A percentile compares a stretch with the other conserved stretches of the same genome.
Conservation (phyloP, 1,140 invertebrate species). For the Nasonia longicornis region DNA sequence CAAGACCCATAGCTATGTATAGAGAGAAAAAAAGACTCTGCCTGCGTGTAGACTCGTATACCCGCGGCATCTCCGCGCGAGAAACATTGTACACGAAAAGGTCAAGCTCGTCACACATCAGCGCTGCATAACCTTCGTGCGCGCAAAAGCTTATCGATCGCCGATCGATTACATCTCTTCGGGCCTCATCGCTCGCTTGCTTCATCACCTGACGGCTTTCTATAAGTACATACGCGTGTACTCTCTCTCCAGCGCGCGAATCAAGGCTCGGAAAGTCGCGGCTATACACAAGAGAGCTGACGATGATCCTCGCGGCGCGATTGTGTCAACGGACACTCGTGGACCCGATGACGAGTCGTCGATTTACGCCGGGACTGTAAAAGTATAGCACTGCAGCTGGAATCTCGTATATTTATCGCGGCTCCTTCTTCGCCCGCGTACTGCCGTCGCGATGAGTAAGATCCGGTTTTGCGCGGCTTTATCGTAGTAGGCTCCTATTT, state of each 20-base stretch:
- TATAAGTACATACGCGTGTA: not conserved
- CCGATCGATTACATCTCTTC: slow-evolving; percentile 29
- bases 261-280: not conserved
- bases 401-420: not conserved
- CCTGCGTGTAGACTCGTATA: too few species aligned
- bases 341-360: not conserved
- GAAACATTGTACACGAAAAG: not conserved
- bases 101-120: slow-evolving; percentile 8
- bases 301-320: not conserved
- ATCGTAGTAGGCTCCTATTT: not conserved
- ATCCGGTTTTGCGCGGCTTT: slow-evolving; percentile 20
- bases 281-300: too few species aligned
- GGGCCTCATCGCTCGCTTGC: not conserved
- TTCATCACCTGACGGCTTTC: not conserved
- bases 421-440: not conserved
- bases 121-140: slow-evolving; percentile 4
- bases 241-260: not conserved
- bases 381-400: not conserved
- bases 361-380: not conserved
- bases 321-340: slow-evolving; percentile 7
- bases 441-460: not conserved
- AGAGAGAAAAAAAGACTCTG: too few species aligned
- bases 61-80: too few species aligned
- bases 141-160: slow-evolving; percentile 5
- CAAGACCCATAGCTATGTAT: too few species aligned